phyloP scores from a whole-genome alignment of 2,888 invertebrate species.

The Nasonia oneida region DNA sequence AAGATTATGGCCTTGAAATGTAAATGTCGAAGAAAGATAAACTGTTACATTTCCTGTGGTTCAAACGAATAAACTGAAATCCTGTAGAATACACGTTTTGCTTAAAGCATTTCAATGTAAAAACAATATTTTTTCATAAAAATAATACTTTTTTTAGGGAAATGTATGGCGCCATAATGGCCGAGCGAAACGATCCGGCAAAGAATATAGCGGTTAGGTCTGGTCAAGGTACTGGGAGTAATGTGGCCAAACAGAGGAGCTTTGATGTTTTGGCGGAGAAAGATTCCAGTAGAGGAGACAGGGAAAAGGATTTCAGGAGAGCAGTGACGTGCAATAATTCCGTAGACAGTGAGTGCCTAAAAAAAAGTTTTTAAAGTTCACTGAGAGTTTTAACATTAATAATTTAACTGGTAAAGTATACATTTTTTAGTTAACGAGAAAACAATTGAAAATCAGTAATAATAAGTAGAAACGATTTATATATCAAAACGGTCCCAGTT shows the following conservation, averaged over 20 bases:
- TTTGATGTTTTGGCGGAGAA: conserved; percentile 80
- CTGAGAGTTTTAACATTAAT: background rate
- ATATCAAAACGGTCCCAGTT: background rate
- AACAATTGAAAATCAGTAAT: no score
- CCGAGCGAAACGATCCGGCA: conserved; percentile 74
- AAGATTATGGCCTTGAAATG: background rate
- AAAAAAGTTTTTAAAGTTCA: background rate
- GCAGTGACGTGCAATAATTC: conserved; percentile 79
- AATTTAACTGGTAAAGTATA: no score
- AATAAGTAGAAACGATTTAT: background rate
- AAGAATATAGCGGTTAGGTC: conserved; percentile 76
- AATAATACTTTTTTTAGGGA: conserved; percentile 50
- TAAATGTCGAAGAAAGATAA: background rate
- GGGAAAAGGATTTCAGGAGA: conserved; percentile 75
- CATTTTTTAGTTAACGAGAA: no score
- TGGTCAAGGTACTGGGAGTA: conserved; percentile 70
- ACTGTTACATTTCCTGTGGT: background rate
- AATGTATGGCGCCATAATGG: conserved; percentile 70
- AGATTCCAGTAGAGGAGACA: conserved; percentile 74
- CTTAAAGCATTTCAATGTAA: background rate
- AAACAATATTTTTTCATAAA: conserved; percentile 61
- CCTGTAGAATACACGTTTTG: background rate
- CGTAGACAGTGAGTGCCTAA: conserved; percentile 70
- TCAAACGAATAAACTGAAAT: conserved; percentile 63
- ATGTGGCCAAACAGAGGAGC: conserved; percentile 80